Conservation (phyloP, 2,888 invertebrate genomes). For the Catocala fraxini region DNA sequence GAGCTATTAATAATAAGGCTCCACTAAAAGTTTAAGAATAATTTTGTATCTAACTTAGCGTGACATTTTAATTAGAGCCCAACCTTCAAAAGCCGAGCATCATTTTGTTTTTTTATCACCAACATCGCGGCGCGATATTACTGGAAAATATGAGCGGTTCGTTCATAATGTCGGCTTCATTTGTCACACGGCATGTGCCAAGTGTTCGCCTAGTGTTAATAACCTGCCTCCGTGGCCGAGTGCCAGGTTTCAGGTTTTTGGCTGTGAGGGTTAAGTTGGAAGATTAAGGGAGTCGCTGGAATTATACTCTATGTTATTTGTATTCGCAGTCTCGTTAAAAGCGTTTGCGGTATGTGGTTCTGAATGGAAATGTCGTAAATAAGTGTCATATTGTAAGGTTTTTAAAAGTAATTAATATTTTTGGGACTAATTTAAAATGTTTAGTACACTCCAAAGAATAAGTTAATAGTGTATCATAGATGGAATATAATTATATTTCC, state of each 20-base stretch:
- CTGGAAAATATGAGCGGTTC: constrained; percentile 63
- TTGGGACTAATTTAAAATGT: no score
- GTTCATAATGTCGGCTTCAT: constrained; percentile 82
- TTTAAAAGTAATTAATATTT: no score
- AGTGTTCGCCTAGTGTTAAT: constrained; percentile 77
- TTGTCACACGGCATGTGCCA: constrained; percentile 79
- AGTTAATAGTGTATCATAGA: no score
- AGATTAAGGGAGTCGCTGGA: background rate
- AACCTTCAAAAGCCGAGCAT: constrained; percentile 26
- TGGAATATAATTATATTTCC: no score
- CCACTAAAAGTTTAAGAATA: background rate
- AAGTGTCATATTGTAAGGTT: no score
- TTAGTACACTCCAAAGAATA: no score
- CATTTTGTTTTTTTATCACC: constrained; percentile 37
- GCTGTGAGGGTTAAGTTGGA: constrained; percentile 31
- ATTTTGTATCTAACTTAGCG: background rate
- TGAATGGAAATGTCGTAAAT: no score
- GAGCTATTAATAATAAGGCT: no score
- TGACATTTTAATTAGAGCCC: constrained; percentile 24
- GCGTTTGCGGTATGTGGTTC: no score
- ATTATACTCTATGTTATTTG: no score
- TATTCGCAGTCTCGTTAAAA: no score
- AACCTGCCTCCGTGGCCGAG: constrained; percentile 75
- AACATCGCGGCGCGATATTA: constrained; percentile 44
- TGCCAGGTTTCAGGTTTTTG: constrained; percentile 69